Evolutionary conservation across 2,888 invertebrate genomes (phyloP).

Genomic region (Brachyopa scutellaris): DNA sequence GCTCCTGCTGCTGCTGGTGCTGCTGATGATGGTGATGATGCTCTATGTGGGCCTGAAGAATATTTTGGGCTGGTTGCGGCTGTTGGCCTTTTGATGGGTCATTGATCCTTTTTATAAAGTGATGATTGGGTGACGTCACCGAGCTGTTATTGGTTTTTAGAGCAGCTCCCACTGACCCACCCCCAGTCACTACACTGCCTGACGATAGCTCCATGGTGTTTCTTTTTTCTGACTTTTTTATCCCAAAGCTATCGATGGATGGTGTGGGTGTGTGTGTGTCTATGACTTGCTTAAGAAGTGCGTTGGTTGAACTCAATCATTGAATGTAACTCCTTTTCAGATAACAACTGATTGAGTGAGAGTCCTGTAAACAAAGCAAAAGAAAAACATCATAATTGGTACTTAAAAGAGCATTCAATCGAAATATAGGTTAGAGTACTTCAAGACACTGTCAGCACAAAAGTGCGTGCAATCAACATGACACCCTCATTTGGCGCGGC

Average conservation of each 20-base stretch:
- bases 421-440: too few species aligned
- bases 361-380: not conserved
- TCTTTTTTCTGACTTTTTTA: not conserved
- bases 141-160: slow-evolving; percentile 14
- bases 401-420: too few species aligned
- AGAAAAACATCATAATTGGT: not conserved
- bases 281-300: too few species aligned
- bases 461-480: too few species aligned
- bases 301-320: too few species aligned
- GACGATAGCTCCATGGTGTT: slow-evolving; percentile 43
- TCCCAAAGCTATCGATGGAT: not conserved
- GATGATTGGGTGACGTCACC: slow-evolving; percentile 39
- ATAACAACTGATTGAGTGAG: too few species aligned
- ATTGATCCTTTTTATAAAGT: slow-evolving; percentile 60
- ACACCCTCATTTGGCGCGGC: too few species aligned
- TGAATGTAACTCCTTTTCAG: too few species aligned
- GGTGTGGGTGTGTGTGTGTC: too few species aligned
- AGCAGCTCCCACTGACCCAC: not conserved
- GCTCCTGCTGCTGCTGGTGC: too few species aligned
- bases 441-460: too few species aligned
- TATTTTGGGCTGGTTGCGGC: slow-evolving; percentile 26
- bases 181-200: not conserved
- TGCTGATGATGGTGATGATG: slow-evolving; percentile 51
- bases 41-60: slow-evolving; percentile 35
- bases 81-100: slow-evolving; percentile 53